Conservation (phyloP, 2,113 vertebrate genomes). For the Pygoscelis adeliae region DNA sequence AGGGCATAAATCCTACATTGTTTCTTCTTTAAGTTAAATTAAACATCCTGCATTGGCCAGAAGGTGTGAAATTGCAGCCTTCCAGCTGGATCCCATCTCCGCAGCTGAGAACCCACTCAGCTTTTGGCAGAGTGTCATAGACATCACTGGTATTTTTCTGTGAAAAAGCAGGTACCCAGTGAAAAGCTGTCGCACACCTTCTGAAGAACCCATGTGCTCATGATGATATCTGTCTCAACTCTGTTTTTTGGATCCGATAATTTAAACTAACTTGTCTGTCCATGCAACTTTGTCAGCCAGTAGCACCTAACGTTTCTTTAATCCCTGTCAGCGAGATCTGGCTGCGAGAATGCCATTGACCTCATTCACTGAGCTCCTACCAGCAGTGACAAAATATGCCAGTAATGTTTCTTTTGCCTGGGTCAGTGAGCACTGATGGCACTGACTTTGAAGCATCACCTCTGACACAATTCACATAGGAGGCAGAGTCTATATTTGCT, state of each 20-base stretch:
- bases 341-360: background rate
- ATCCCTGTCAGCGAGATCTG: background rate
- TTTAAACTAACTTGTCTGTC: background rate
- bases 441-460: background rate
- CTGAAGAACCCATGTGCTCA: background rate
- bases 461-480: background rate
- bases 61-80: background rate
- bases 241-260: background rate
- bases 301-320: background rate
- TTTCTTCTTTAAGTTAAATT: background rate
- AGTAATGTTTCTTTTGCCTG: background rate
- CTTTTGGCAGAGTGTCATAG: background rate
- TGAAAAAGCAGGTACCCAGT: background rate
- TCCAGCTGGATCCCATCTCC: background rate
- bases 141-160: background rate
- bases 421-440: too few species aligned
- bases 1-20: background rate
- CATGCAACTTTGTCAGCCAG: background rate
- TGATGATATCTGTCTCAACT: background rate
- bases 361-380: background rate
- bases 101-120: background rate
- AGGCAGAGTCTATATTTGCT: background rate
- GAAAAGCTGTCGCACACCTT: background rate
- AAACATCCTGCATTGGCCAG: background rate
- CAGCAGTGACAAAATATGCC: background rate